These are phyloP conservation scores for Melieria omissa DNA, from an alignment of 2,888 invertebrate genomes.

Conservation along the genomic window DNA sequence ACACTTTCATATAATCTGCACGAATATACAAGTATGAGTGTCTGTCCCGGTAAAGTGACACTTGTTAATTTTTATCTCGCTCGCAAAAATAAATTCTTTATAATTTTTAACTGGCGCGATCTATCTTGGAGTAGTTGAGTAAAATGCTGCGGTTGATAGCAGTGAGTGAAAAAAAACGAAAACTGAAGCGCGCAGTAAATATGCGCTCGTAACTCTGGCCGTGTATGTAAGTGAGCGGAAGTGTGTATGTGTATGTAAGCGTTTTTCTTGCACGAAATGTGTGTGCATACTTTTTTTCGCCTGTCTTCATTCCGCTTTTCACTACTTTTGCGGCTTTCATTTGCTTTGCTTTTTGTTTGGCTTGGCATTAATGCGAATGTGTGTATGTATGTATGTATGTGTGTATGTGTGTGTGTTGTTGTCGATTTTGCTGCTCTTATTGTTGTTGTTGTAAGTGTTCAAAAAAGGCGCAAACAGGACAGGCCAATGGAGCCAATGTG, in stretches of 20 bases:
- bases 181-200: no score
- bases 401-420: not conserved
- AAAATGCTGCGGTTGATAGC: no score
- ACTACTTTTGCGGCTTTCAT: no score
- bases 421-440: no score
- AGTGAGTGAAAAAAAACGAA: no score
- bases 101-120: conserved; percentile 14
- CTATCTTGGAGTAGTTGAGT: no score
- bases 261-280: not conserved
- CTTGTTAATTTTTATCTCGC: conserved; percentile 14
- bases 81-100: conserved; percentile 14
- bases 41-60: not conserved
- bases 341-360: not conserved
- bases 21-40: no score
- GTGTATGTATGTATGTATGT: conserved; percentile 14
- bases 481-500: no score
- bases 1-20: no score
- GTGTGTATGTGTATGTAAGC: conserved; percentile 6
- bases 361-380: conserved; percentile 9
- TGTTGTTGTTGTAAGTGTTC: no score
- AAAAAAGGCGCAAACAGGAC: no score
- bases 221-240: not conserved
- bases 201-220: not conserved
- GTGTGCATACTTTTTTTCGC: not conserved
- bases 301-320: no score